Base-by-base conservation (phyloP, 2,888 invertebrate species). In the Gastrophysa polygoni region DNA sequence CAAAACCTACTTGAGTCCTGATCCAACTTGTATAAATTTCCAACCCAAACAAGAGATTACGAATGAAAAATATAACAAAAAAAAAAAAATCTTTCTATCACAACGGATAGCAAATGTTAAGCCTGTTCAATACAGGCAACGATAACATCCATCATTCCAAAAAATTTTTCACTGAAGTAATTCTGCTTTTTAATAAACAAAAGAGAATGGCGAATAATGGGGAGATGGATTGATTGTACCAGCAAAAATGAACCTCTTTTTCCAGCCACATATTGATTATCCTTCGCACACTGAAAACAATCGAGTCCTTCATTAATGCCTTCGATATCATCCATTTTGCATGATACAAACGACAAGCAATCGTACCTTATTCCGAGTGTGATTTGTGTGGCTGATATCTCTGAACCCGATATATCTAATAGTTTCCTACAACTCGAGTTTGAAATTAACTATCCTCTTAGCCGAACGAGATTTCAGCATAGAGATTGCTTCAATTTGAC, bases 371-470 rank as follows among this genome's bases (percentile, higher is more conserved):
- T 38, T 4, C 38, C 4, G 14, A 38, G 14, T 4, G 3, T 1
- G 38, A 38, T 38, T 38, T 14, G 38, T 38, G 38, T 10, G n/a
- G 4, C n/a, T n/a, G 38, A n/a, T 38, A 38, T 38, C 14, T 6
- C 1, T 38, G 11, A 5, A 5, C 18, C 14, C 43, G 34, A 51
- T 32, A 51, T 51, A 51, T 51, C 51, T 51, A 14, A n/a, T 6
- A 38, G n/a, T 38, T 38, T n/a, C 14, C 38, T 38, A 38, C 11
- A 38, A 14, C 38, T 38, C 14, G 6, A 3, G 52, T 52, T 38
- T 14, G 43, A 16, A 44, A 38, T 54, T 34, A 43, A 43, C 54
- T 24, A 34, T 43, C 52, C 43, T 43, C 34, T 52, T 54, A 43
- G 51, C 17, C 24, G 21, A 54, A 54, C 34, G 14, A 54, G 43